These are phyloP conservation scores for Melanchra persicariae DNA, from an alignment of 2,888 invertebrate species.

Conservation along the genomic window DNA sequence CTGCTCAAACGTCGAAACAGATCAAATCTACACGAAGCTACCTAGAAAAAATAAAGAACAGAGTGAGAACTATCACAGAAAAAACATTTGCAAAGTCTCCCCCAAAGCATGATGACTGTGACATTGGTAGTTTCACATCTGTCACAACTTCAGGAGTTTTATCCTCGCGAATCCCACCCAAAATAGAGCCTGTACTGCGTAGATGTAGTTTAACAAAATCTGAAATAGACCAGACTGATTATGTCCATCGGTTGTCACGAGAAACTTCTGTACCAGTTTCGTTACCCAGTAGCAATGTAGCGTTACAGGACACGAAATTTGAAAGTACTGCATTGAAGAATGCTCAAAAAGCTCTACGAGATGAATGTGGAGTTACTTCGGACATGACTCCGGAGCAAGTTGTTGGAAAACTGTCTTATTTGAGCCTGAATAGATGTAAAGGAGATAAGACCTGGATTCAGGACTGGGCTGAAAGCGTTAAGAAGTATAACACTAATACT, in stretches of 20 bases:
- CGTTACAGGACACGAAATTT: slow-evolving; percentile 79
- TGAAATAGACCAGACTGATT: slow-evolving; percentile 92
- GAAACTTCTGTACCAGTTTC: slow-evolving; percentile 87
- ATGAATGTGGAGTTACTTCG: slow-evolving; percentile 75
- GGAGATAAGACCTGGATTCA: slow-evolving; percentile 92
- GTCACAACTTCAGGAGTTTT: slow-evolving; percentile 94
- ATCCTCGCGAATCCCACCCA: slow-evolving; percentile 86
- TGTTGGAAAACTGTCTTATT: slow-evolving; percentile 85
- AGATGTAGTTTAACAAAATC: slow-evolving; percentile 93
- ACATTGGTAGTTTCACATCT: slow-evolving; percentile 93
- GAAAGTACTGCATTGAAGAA: slow-evolving; percentile 85
- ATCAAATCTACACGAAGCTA: slow-evolving; percentile 90
- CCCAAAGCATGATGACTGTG: slow-evolving; percentile 84
- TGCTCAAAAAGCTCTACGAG: slow-evolving; percentile 82
- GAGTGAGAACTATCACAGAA: slow-evolving; percentile 90
- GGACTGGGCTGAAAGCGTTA: slow-evolving; percentile 92
- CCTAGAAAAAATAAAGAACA: slow-evolving; percentile 91
- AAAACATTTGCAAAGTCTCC: slow-evolving; percentile 90
- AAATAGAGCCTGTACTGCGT: slow-evolving; percentile 80
- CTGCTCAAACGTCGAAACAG: slow-evolving; percentile 87
- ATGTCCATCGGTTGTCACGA: slow-evolving; percentile 86
- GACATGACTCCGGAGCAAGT: slow-evolving; percentile 82
- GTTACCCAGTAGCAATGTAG: slow-evolving; percentile 79
- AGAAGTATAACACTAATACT: slow-evolving; percentile 87
- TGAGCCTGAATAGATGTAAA: slow-evolving; percentile 88